phyloP scores from a whole-genome alignment of 1,140 invertebrate genomes.

The Nephila pilipes region DNA sequence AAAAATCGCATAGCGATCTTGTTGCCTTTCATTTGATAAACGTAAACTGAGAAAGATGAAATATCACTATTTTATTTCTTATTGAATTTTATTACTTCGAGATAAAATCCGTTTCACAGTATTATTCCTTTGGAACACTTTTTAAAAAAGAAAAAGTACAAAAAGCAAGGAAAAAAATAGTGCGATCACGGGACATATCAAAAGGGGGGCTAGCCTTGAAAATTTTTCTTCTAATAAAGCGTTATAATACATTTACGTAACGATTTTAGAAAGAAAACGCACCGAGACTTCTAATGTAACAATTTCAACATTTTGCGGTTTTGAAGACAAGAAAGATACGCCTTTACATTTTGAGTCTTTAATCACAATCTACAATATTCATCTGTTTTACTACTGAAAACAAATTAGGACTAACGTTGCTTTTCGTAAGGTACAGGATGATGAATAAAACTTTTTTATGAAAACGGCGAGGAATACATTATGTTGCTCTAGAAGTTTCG shows the following conservation, averaged over 20 bases:
- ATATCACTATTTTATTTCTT: not conserved
- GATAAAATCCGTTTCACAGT: not conserved
- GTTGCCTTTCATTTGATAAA: not conserved
- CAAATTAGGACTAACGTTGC: no score
- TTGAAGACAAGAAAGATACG: not conserved
- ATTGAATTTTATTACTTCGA: not conserved
- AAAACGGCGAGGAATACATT: no score
- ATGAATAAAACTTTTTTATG: no score
- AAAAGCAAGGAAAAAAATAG: not conserved
- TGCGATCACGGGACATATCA: not conserved
- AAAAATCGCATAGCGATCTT: not conserved
- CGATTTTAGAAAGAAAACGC: not conserved
- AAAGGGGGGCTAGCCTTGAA: not conserved
- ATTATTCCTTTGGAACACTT: not conserved
- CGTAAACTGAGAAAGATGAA: not conserved
- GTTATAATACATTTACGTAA: not conserved
- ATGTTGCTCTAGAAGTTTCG: no score
- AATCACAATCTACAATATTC: not conserved
- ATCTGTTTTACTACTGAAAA: no score
- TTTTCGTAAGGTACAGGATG: no score
- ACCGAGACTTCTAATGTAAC: not conserved
- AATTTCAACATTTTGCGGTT: slow-evolving; percentile 28
- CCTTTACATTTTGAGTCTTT: not conserved
- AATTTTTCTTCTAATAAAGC: not conserved
- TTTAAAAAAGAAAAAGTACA: not conserved